A percentile compares a stretch with the other conserved stretches of the same genome.
Conservation (phyloP, 2,113 vertebrate species). For the Tauraco erythrolophus region DNA sequence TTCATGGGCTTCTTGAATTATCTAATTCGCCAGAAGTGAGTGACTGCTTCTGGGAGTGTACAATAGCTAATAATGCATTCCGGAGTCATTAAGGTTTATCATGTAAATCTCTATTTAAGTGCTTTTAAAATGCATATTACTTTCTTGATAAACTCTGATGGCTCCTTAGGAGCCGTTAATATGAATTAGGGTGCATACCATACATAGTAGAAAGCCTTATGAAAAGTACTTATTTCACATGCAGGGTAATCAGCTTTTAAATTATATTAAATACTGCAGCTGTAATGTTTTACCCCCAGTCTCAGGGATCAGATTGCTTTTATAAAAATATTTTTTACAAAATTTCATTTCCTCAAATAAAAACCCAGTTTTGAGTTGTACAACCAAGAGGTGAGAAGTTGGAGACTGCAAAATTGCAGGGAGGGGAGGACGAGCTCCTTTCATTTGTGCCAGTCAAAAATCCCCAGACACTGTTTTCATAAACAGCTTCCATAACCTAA, state of each 20-base stretch:
- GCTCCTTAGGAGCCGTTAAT: conserved; percentile 44
- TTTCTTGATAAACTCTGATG: conserved; percentile 56
- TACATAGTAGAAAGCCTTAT: neutral
- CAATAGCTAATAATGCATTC: conserved; percentile 15
- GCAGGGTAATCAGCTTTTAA: conserved; percentile 34
- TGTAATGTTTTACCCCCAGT: neutral
- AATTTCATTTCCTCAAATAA: conserved; percentile 37
- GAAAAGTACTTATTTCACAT: conserved; percentile 13
- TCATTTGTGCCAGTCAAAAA: neutral
- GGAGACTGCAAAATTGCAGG: neutral
- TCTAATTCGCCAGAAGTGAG: conserved; percentile 42
- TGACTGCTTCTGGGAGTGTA: conserved; percentile 12
- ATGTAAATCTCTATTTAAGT: conserved; percentile 49
- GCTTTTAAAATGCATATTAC: conserved; percentile 56
- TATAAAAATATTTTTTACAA: neutral
- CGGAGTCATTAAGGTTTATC: conserved; percentile 24
- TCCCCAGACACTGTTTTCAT: neutral
- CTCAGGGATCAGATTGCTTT: neutral
- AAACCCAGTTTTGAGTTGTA: neutral
- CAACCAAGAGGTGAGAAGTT: neutral
- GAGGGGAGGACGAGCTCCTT: neutral
- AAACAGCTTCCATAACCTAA: neutral
- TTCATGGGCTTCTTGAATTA: conserved; percentile 20
- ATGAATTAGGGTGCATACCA: conserved; percentile 6
- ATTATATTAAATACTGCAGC: conserved; percentile 39